Conservation (phyloP, 2,888 invertebrate genomes). For the Scrobipalpa costella region DNA sequence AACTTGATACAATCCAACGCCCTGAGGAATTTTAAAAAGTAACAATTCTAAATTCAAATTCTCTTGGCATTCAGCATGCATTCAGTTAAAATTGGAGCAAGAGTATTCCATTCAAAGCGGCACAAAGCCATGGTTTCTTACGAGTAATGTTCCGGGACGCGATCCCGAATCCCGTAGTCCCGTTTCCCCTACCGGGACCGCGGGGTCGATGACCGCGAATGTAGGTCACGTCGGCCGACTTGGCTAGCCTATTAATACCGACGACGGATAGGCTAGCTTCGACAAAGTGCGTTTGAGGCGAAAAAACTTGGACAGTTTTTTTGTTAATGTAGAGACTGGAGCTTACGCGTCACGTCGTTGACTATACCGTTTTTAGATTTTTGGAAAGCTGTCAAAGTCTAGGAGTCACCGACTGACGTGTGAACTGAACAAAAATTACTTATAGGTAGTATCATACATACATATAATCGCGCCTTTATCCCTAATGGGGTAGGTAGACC, state of each 20-base stretch:
- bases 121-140: slow-evolving; percentile 9
- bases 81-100: neutral
- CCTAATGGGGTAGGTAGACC: no score
- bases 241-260: slow-evolving; percentile 50
- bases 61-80: no score
- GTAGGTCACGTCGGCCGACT: slow-evolving; percentile 53
- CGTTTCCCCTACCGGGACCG: slow-evolving; percentile 34
- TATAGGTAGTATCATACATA: no score
- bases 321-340: neutral
- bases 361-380: slow-evolving; percentile 8
- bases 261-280: slow-evolving; percentile 44
- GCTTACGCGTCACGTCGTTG: neutral
- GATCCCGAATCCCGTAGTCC: slow-evolving; percentile 22
- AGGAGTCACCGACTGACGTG: no score
- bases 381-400: slow-evolving; percentile 4
- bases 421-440: no score
- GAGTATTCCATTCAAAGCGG: neutral
- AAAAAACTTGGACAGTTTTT: slow-evolving; percentile 1
- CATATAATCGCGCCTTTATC: no score
- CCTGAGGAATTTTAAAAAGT: neutral
- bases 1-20: neutral
- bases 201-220: slow-evolving; percentile 53
- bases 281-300: slow-evolving; percentile 41
- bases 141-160: slow-evolving; percentile 20
- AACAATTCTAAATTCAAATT: neutral